phyloP scores from a whole-genome alignment of 2,888 invertebrate genomes.

The Hedychridium roseum region DNA sequence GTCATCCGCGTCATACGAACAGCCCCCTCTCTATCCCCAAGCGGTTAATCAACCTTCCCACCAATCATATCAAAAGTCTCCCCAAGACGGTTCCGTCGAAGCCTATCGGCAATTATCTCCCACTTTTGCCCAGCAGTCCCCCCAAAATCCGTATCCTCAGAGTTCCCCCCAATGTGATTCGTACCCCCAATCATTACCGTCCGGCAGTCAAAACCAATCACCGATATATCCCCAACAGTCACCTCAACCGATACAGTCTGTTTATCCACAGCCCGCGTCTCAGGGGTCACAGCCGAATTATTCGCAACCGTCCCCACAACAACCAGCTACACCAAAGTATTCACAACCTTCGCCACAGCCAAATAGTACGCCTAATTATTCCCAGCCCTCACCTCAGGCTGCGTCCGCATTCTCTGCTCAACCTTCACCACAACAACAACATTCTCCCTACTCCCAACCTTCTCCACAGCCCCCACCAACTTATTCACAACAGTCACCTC shows the following conservation, averaged over 20 bases:
- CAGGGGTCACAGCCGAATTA: slow-evolving; percentile 64
- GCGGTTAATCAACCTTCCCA: slow-evolving; percentile 41
- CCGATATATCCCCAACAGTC: slow-evolving; percentile 50
- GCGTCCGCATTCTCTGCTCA: slow-evolving; percentile 33
- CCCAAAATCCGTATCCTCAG: slow-evolving; percentile 45
- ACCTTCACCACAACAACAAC: slow-evolving; percentile 35
- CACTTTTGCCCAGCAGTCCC: slow-evolving; percentile 42
- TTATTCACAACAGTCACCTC: slow-evolving; percentile 45
- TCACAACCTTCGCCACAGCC: slow-evolving; percentile 38
- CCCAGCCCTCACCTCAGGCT: slow-evolving; percentile 12
- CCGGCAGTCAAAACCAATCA: slow-evolving; percentile 39
- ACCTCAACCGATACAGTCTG: slow-evolving; percentile 40
- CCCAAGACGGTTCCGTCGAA: slow-evolving; percentile 43
- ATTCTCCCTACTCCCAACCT: slow-evolving; percentile 40
- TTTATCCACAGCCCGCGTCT: slow-evolving; percentile 59
- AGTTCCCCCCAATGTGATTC: slow-evolving; percentile 39
- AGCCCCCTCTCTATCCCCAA: slow-evolving; percentile 54
- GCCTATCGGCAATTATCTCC: slow-evolving; percentile 45
- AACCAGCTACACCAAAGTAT: slow-evolving; percentile 44
- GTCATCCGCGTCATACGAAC: slow-evolving; percentile 64
- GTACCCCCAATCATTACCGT: slow-evolving; percentile 24
- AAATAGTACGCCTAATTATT: slow-evolving; percentile 18
- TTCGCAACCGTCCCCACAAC: slow-evolving; percentile 55
- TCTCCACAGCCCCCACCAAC: slow-evolving; percentile 42
- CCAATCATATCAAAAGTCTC: slow-evolving; percentile 50